These are phyloP conservation scores for Pterocles burchelli DNA, from an alignment of 2,113 vertebrate genomes.

Conservation along the genomic window DNA sequence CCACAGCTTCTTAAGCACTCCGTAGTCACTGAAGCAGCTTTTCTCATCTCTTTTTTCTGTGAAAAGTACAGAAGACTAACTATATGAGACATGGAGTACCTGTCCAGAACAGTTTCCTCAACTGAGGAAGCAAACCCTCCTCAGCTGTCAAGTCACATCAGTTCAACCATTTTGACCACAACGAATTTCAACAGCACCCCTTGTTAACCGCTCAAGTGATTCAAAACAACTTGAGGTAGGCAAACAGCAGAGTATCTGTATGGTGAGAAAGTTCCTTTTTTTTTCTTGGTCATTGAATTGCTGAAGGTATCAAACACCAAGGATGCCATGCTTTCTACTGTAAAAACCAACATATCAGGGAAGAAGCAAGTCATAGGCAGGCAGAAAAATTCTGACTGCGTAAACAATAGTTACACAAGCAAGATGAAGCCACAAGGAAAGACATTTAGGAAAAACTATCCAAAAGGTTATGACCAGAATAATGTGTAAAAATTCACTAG, in stretches of 20 bases:
- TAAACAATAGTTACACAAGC: background rate
- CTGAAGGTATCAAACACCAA: background rate
- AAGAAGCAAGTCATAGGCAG: rapidly evolving
- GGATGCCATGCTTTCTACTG: background rate
- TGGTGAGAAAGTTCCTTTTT: background rate
- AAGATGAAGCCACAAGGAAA: background rate
- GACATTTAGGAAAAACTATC: background rate
- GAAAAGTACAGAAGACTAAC: background rate
- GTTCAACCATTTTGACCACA: background rate
- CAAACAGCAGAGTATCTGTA: background rate
- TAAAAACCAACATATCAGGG: background rate
- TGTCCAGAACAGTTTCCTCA: background rate
- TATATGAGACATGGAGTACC: rapidly evolving
- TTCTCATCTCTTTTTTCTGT: background rate
- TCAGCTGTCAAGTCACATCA: background rate
- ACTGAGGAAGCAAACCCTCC: background rate
- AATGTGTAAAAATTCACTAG: background rate
- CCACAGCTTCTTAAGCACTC: background rate
- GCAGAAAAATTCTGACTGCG: background rate
- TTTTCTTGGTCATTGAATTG: background rate
- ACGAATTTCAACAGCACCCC: background rate
- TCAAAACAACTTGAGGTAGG: background rate
- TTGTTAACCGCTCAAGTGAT: background rate
- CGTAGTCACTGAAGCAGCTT: background rate
- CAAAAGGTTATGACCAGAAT: background rate